Conservation (phyloP, 1,140 invertebrate species). For the Panagrolaimus sp. region DNA sequence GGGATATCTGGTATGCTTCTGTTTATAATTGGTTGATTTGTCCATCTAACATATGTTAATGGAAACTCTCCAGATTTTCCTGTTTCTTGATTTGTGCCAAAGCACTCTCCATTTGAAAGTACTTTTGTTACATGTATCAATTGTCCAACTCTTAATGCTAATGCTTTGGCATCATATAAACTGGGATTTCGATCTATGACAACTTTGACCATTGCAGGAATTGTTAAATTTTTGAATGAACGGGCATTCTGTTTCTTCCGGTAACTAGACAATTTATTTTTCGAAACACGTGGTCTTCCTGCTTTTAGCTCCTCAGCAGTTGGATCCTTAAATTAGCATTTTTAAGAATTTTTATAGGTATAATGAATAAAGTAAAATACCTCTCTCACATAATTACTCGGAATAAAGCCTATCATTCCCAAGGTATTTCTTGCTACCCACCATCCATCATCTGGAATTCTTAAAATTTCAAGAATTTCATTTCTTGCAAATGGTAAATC, state of each 20-base stretch:
- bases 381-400: constrained; percentile 70
- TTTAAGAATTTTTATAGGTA: no score
- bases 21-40: not conserved
- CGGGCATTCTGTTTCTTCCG: not conserved
- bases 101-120: constrained; percentile 37
- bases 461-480: constrained; percentile 82
- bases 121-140: constrained; percentile 38
- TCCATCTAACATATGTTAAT: constrained; percentile 28
- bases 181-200: constrained; percentile 16
- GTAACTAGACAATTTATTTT: no score
- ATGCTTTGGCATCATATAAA: not conserved
- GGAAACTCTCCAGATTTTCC: constrained; percentile 37
- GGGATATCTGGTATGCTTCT: no score
- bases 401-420: constrained; percentile 82
- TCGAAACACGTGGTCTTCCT: no score
- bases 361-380: no score
- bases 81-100: constrained; percentile 29
- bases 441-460: constrained; percentile 93
- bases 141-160: constrained; percentile 37
- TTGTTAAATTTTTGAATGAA: not conserved
- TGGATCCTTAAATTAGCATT: no score
- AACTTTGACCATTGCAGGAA: not conserved
- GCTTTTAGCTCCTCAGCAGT: no score
- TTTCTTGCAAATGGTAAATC: constrained; percentile 90
- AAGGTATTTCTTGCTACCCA: constrained; percentile 85